A percentile compares a stretch with the other conserved stretches of the same genome.
Evolutionary conservation across 2,888 invertebrate species (phyloP).

Genomic region (Hyles lineata): DNA sequence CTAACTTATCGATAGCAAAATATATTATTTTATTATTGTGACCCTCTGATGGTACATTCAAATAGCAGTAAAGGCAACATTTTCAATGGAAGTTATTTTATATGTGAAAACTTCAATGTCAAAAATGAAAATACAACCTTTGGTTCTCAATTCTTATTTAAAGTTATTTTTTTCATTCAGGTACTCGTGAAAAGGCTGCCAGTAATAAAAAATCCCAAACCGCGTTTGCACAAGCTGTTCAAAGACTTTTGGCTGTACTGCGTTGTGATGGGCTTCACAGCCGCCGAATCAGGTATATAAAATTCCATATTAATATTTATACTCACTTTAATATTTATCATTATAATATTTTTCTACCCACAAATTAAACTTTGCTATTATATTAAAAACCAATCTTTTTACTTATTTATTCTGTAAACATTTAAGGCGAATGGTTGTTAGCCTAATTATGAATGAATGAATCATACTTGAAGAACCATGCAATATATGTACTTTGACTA

Average conservation of each 20-base stretch:
- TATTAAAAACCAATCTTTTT: constrained; percentile 5
- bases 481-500: too few relatives aligned
- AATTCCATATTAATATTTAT: background rate
- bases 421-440: background rate
- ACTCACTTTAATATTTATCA: background rate
- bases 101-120: too few relatives aligned
- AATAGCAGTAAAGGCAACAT: too few relatives aligned
- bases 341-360: constrained; percentile 40
- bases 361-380: constrained; percentile 39
- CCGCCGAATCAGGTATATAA: constrained; percentile 88
- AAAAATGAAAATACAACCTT: background rate
- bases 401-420: constrained; percentile 17
- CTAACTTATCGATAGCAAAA: too few relatives aligned
- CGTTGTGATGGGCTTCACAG: constrained; percentile 99
- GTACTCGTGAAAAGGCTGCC: constrained; percentile 93
- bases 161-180: constrained; percentile 50
- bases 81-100: too few relatives aligned
- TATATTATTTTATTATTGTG: too few relatives aligned
- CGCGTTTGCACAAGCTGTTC: constrained; percentile 97
- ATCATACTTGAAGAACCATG: background rate
- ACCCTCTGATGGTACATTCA: too few relatives aligned
- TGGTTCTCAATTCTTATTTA: too few relatives aligned
- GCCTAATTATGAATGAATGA: background rate
- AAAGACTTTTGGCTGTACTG: constrained; percentile 99
- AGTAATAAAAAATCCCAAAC: constrained; percentile 95